Evolutionary conservation across 2,888 invertebrate species (phyloP).

Genomic region (Cryptus viduatorius): DNA sequence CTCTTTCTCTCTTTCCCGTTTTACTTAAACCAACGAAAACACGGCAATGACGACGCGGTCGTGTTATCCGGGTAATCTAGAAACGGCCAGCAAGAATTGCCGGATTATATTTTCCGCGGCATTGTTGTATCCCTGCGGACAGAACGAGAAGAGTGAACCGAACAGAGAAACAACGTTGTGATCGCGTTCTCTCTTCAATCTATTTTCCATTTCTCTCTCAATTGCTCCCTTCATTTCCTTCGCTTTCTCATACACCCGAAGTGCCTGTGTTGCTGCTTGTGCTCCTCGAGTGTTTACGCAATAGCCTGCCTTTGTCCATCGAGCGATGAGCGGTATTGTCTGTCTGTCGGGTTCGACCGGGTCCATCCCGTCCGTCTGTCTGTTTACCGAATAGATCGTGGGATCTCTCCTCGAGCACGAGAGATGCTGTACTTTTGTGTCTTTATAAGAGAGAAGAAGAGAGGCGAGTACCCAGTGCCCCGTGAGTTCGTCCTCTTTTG

Average conservation of each 20-base stretch:
- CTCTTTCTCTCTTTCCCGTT: background rate
- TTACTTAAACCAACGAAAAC: slow-evolving; percentile 63
- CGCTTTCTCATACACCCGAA: slow-evolving; percentile 40
- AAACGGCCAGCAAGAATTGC: slow-evolving; percentile 72
- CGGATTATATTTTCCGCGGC: slow-evolving; percentile 68
- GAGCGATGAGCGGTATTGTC: slow-evolving; percentile 84
- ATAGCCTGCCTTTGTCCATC: slow-evolving; percentile 84
- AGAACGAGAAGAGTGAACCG: background rate
- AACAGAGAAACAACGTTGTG: slow-evolving; percentile 18
- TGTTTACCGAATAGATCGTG: slow-evolving; percentile 76
- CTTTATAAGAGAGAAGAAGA: slow-evolving; percentile 74
- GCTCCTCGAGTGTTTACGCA: slow-evolving; percentile 84
- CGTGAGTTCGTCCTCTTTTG: slow-evolving; percentile 78
- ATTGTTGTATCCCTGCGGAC: slow-evolving; percentile 52
- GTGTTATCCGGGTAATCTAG: slow-evolving; percentile 81
- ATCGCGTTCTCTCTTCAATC: slow-evolving; percentile 59
- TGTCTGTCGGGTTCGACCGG: slow-evolving; percentile 80
- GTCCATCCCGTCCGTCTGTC: slow-evolving; percentile 69
- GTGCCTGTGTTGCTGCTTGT: slow-evolving; percentile 28
- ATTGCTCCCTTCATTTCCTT: slow-evolving; percentile 58
- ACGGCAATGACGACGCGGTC: slow-evolving; percentile 66
- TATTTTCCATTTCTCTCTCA: slow-evolving; percentile 65
- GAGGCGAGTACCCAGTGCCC: slow-evolving; percentile 68
- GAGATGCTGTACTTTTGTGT: slow-evolving; percentile 82
- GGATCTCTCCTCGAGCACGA: slow-evolving; percentile 73